Base-by-base conservation (phyloP, 1,140 invertebrate genomes). In the Eupristina koningsbergeri region DNA sequence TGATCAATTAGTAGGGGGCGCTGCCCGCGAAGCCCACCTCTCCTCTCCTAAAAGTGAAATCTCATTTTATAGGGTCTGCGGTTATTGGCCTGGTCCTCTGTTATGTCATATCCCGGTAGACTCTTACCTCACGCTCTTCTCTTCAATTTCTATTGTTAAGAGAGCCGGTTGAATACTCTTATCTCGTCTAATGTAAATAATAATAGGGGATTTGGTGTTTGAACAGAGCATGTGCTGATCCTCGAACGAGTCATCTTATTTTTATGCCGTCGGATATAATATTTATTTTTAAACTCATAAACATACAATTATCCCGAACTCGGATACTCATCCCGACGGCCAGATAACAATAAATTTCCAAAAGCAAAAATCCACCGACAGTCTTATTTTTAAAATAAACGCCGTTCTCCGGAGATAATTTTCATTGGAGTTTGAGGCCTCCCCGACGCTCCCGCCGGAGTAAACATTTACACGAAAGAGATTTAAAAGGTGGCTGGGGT, bases 1-100 rank as follows among this genome's bases (percentile, higher is more conserved):
- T 53, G 78, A 80, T 80, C 78, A 69, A 80, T 80, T 80, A 69
- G 29, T n/a, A 9, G 3, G 15, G 11, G 17, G 61, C 61, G 13
- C 15, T 8, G 7, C 17, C 11, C 29, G 31, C n/a, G 61, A 13
- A 34, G 61, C 8, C 13, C 31, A 29, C 1, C 0, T 34, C 34
- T 64, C 3, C 31, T 64, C 17, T 64, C 9, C 8, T 64, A 31
- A 64, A 64, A 64, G 29, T 34, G 7, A 11, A 64, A 13, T 5
- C 29, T 31, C 9, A 58, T 58, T 58, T 34, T 29, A 64, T 64
- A 64, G 29, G 22, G 26, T 26, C 58, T 3, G 26, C 7, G 3
- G 7, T 61, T n/a, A 61, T n/a, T 61, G 29, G 7, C 29, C 5
- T 50, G 47, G n/a, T n/a, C n/a, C n/a, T n/a, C n/a, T n/a, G n/a